Evolutionary conservation across 35 echinoderm and acorn worm species (phyloP), one percentile per base, ranked within the genome.

Genomic region (Holothuria glaberrima): DNA sequence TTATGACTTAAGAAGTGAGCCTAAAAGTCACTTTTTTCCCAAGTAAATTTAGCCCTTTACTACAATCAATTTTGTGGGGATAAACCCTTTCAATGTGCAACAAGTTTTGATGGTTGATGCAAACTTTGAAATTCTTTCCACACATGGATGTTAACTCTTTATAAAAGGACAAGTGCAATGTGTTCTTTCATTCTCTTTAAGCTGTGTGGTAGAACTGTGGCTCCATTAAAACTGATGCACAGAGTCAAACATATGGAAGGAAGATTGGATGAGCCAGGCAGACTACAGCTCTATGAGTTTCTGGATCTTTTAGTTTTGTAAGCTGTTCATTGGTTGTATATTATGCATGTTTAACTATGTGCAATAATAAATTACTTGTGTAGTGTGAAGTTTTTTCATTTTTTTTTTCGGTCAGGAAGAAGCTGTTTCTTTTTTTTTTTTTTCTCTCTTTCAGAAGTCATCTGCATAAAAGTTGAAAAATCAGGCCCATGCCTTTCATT

Each of bases 191-290:
- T 61, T 30, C 57, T 70, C 48, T 80, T 90, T 3, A 62, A 99
- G 97, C 57, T 99, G 29, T 94, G 85, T 86, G 89, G 80, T 36
- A 89, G 97, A 45, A 94, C 91, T 7, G 92, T 99, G 25, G 97
- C 97, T 24, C 97, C 97, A 0, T 31, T 99, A 88, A 99, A 99
- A 30, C 45, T 99, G 38, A 99, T 95, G 93, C 97, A 99, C 68
- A 61, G 97, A 64, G 88, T 99, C 24, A 99, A 99, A 89, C 97
- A 99, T 89, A 95, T 99, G 97, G 86, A 99, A 69, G 89, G 91
- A 31, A 90, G 83, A 25, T 89, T 99, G 66, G 97, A 99, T 93
- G 97, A 99, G 32, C 91, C 91, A 57, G 97, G 91, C 46, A 71
- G 97, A 20, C 88, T 99, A 7, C 97, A 99, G 59, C 83, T 99